These are phyloP conservation scores for Tenrec ecaudatus DNA, from an alignment of 2,113 vertebrate genomes.

Conservation along the genomic window DNA sequence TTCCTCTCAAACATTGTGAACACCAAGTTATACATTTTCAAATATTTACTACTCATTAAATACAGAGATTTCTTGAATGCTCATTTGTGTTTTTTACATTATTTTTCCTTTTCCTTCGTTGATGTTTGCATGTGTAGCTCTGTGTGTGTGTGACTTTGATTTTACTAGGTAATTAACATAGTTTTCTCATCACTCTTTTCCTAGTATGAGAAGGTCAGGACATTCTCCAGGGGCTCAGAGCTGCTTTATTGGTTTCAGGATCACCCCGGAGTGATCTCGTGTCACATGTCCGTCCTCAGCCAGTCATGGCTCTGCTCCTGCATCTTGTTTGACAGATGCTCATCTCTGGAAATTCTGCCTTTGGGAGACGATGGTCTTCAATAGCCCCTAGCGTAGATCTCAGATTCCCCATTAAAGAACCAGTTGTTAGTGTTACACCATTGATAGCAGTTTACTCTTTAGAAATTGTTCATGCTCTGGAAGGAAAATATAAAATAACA, in stretches of 20 bases:
- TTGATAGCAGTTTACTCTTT: not conserved
- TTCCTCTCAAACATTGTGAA: not conserved
- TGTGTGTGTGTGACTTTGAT: not conserved
- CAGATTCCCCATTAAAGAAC: not conserved
- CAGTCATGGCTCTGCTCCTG: not conserved
- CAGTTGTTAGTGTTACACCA: not conserved
- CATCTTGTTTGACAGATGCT: not conserved
- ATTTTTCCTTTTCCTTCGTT: too few species aligned
- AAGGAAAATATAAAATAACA: not conserved
- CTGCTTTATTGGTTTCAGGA: conserved; percentile 35
- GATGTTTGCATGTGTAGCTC: too few species aligned
- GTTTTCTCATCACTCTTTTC: not conserved
- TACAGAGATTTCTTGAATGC: not conserved
- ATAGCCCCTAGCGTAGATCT: not conserved
- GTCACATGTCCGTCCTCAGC: not conserved
- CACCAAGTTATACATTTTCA: not conserved
- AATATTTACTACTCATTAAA: not conserved
- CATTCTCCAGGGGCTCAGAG: not conserved
- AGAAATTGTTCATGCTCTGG: not conserved
- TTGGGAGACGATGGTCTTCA: not conserved
- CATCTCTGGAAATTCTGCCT: not conserved
- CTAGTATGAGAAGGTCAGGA: not conserved
- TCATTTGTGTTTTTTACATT: not conserved
- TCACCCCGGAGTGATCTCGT: not conserved
- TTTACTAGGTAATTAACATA: not conserved